Conservation (phyloP, 2,797 vertebrate genomes). For the Eulemur mongoz region DNA sequence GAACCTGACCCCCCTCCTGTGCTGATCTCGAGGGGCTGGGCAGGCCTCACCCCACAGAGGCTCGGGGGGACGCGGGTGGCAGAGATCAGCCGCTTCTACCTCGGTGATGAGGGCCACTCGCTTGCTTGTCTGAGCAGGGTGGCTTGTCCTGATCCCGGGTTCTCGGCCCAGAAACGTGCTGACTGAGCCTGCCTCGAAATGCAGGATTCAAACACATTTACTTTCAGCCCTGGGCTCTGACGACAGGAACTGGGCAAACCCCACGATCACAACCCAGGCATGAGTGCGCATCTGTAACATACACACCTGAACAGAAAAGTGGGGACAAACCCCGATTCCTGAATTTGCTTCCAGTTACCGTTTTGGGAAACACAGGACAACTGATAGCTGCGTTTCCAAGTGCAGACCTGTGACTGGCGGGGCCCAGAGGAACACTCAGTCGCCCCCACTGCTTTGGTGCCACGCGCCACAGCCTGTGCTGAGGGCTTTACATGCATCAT, state of each 20-base stretch:
- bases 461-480: fast-evolving
- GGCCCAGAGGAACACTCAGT: no score
- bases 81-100: fast-evolving
- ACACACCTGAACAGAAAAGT: not conserved
- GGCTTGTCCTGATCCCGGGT: not conserved
- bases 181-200: not conserved
- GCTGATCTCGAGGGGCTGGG: not conserved
- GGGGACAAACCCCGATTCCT: not conserved
- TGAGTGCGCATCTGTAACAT: fast-evolving
- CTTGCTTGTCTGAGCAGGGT: not conserved
- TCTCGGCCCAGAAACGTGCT: not conserved
- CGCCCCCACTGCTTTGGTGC: not conserved
- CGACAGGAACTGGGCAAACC: not conserved
- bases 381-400: fast-evolving
- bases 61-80: fast-evolving
- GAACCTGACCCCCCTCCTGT: not conserved
- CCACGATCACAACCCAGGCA: fast-evolving
- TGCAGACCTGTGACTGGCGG: fast-evolving
- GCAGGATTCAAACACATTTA: not conserved
- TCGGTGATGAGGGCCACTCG: fast-evolving
- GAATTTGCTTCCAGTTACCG: not conserved
- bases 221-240: not conserved
- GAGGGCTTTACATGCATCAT: fast-evolving
- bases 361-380: not conserved
- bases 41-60: not conserved